These are phyloP conservation scores for Calephelis perditalis DNA, from an alignment of 2,888 invertebrate species.

Conservation along the genomic window DNA sequence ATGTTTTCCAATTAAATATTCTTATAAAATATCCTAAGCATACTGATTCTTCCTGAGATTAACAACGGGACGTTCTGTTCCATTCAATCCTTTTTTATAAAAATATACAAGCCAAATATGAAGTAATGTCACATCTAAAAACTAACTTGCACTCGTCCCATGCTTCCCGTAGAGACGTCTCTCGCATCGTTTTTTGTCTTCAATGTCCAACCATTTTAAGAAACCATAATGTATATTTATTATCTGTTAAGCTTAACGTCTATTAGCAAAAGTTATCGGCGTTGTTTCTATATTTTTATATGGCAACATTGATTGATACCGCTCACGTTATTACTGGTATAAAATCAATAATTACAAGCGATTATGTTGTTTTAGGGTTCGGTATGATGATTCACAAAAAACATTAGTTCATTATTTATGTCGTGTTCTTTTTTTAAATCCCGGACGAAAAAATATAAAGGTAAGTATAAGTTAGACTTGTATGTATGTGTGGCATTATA, in stretches of 20 bases:
- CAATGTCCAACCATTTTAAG: slow-evolving; percentile 48
- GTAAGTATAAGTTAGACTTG: too few relatives aligned
- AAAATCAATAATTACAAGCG: slow-evolving; percentile 5
- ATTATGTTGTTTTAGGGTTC: slow-evolving; percentile 2
- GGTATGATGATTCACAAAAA: neutral
- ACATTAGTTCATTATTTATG: too few relatives aligned
- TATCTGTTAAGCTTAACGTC: slow-evolving; percentile 39
- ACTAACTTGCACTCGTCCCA: slow-evolving; percentile 38
- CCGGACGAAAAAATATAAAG: too few relatives aligned
- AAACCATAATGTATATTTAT: slow-evolving; percentile 57
- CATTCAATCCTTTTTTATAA: too few relatives aligned
- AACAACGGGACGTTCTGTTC: too few relatives aligned
- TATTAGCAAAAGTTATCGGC: slow-evolving; percentile 43
- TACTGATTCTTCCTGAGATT: too few relatives aligned
- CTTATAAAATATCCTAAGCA: too few relatives aligned
- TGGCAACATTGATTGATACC: slow-evolving; percentile 6
- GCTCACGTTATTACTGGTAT: neutral
- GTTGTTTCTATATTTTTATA: slow-evolving; percentile 3
- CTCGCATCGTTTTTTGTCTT: slow-evolving; percentile 41
- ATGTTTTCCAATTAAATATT: too few relatives aligned
- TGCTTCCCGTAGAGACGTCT: slow-evolving; percentile 47
- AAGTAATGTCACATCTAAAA: slow-evolving; percentile 34
- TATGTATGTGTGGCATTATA: too few relatives aligned
- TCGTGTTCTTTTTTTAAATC: too few relatives aligned
- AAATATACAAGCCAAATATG: neutral